Base-by-base conservation (phyloP, 2,113 vertebrate genomes). In the Lynx canadensis region DNA sequence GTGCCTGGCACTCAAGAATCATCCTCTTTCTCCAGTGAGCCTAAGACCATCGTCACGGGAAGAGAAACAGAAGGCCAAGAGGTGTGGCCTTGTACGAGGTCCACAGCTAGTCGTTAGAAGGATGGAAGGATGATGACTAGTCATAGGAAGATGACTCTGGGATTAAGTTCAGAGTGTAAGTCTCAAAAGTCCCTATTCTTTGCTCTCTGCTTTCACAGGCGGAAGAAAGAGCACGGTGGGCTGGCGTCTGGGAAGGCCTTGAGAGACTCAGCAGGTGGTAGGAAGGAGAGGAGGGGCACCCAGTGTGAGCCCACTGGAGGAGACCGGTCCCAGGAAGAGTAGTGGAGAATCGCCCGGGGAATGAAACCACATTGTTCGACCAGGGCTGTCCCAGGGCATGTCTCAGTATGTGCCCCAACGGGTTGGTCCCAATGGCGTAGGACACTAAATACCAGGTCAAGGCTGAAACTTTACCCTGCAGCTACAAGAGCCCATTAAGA, bases 281-380 rank as follows among this genome's bases (percentile, higher is more conserved):
- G 19, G 14, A 41, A 33, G 65, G 15, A 63, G 52, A 33, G 33
- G 73, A 73, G 23, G 23, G 41, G 81, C n/a, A 6, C 52, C 23
- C 12, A 0, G 48, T 7, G 8, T 18, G 10, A n/a, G 69, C 6
- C 0, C 0, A 38, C 45, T 27, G 31, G n/a, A 88, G 45, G 27
- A 78, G 12, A 31, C 7, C 2, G 83, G 36, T 15, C 4, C 2
- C 11, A 7, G 23, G 25, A 19, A 11, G n/a, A 66, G 36, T 38
- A 13, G 15, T 4, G 31, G 29, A 21, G 4, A 31, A 23, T 3
- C 33, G 15, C n/a, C 25, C 2, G 3, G n/a, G 15, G 27, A 88
- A 45, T 14, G 9, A 33, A 33, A 36, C 12, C 36, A n/a, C 36
- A 7, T 11, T 2, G 0, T 29, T 16, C 13, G 21, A 18, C 45